phyloP scores from a whole-genome alignment of 1,140 invertebrate genomes.

The Nebria ingens region DNA sequence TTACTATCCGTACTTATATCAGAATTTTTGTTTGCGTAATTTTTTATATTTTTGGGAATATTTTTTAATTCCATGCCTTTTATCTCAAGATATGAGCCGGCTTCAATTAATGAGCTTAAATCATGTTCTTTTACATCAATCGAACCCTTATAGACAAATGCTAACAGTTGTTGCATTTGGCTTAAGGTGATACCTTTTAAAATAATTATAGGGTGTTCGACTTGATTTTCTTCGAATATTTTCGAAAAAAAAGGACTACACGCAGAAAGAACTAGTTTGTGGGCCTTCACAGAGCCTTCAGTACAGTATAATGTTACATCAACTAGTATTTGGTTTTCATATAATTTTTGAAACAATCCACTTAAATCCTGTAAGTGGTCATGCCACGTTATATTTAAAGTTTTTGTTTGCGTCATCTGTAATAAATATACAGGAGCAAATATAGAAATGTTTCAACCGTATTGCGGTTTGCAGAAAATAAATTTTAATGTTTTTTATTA shows the following conservation, averaged over 20 bases:
- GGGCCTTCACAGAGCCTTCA: constrained; percentile 50
- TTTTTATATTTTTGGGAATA: constrained; percentile 35
- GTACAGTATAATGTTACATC: constrained; percentile 51
- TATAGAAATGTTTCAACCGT: no score
- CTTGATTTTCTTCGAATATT: constrained; percentile 54
- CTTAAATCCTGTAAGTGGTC: constrained; percentile 24
- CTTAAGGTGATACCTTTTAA: constrained; percentile 54
- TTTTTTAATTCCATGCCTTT: constrained; percentile 35
- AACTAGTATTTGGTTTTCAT: constrained; percentile 51
- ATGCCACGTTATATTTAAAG: neutral
- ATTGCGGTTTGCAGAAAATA: no score
- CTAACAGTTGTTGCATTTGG: constrained; percentile 57
- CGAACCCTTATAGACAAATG: constrained; percentile 63
- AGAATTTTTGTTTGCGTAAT: constrained; percentile 35
- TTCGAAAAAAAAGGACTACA: constrained; percentile 63
- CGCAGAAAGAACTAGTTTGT: constrained; percentile 57
- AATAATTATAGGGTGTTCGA: constrained; percentile 61
- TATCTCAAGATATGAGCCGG: constrained; percentile 53
- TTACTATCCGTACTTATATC: constrained; percentile 21
- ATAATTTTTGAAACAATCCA: constrained; percentile 54
- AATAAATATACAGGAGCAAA: constrained; percentile 4
- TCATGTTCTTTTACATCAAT: constrained; percentile 57
- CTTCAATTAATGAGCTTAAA: constrained; percentile 52
- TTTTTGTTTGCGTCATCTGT: neutral
- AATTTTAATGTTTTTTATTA: no score